Base-by-base conservation (phyloP, 2,888 invertebrate genomes). In the Kryphioiulus occultus region DNA sequence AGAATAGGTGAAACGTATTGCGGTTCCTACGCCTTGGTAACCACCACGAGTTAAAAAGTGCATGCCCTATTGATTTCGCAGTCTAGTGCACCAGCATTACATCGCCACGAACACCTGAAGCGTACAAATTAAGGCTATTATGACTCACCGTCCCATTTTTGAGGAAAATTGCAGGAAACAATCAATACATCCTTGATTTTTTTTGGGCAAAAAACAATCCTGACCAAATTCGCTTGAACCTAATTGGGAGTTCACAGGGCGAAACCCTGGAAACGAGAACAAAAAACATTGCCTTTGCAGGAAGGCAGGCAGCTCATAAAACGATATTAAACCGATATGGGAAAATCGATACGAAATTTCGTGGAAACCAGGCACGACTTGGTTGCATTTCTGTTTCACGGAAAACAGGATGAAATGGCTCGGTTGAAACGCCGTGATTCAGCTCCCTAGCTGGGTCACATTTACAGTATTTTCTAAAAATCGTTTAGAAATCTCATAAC, bases 171-270 rank as follows among this genome's bases (percentile, higher is more conserved):
- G 68, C 68, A 68, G 68, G 68, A 68, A 68, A 68, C 68, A 68
- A 68, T 68, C 68, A 68, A 68, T 68, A 68, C 68, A 68, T 68
- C 68, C 26, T 68, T 68, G 68, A 68, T 68, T 68, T 68, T 68
- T 53, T 68, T 68, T 26, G n/a, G 53, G 7, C 2, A 68, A 26
- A 26, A 68, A 68, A 68, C 26, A 53, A 44, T 15, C 53, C 19
- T n/a, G 53, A n/a, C 53, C 0, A 68, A 68, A n/a, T 68, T 68
- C 26, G 22, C 26, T 22, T 26, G 26, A 68, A 68, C 68, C 26
- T 26, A 68, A 68, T 26, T 68, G 68, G 5, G 68, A 68, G 68
- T 68, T 68, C 68, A 68, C 68, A 26, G 68, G 68, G 68, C 68
- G 68, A 68, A 68, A 68, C 68, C 68, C 68, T 68, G 68, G 68